Evolutionary conservation across 2,888 invertebrate genomes (phyloP).

Genomic region (Archips crataeganus): DNA sequence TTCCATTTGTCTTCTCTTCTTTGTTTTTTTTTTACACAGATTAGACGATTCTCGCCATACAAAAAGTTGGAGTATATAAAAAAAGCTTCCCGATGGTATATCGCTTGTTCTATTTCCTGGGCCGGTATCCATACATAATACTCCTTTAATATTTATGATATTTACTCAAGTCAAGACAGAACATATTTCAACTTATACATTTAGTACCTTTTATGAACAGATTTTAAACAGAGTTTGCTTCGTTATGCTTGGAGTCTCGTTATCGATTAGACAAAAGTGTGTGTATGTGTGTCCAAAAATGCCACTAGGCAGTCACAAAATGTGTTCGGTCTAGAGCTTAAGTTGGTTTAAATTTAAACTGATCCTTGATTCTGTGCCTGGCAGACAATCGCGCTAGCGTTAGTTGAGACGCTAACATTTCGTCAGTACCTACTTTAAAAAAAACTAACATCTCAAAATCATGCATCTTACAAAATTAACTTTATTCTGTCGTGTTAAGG

Average conservation of each 20-base stretch:
- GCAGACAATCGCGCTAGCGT: neutral
- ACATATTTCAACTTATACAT: neutral
- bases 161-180: neutral
- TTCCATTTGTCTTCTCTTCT: too few species aligned
- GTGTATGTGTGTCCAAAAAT: slow-evolving; percentile 10
- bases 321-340: slow-evolving; percentile 23
- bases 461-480: too few species aligned
- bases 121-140: too few species aligned
- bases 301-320: slow-evolving; percentile 30
- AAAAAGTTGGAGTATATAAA: too few species aligned
- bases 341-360: neutral
- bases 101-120: too few species aligned
- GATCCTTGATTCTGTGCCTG: neutral
- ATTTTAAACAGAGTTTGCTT: slow-evolving; percentile 8
- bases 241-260: slow-evolving; percentile 14
- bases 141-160: too few species aligned
- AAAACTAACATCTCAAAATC: too few species aligned
- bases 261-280: slow-evolving; percentile 19
- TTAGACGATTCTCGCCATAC: too few species aligned
- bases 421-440: too few species aligned
- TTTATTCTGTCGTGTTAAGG: too few species aligned
- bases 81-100: too few species aligned
- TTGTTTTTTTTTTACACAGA: too few species aligned
- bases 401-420: neutral
- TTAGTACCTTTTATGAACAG: neutral